Conservation (phyloP, 1,140 invertebrate species). For the Elymnias hypermnestra region DNA sequence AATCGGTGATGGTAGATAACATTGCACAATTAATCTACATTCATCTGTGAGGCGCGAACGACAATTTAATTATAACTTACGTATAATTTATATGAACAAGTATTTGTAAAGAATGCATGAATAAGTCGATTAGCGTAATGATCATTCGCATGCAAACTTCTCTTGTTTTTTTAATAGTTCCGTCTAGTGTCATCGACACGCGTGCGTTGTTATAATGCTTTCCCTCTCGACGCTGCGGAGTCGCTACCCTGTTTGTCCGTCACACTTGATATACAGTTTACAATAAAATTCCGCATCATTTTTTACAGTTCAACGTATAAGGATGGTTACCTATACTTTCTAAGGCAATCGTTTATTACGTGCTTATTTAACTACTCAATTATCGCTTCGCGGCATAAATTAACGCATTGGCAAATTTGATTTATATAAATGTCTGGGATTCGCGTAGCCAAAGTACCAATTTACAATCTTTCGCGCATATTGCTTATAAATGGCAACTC, state of each 20-base stretch:
- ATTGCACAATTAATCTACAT: background rate
- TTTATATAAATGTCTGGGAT: slow-evolving; percentile 22
- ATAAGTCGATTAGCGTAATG: background rate
- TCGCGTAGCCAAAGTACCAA: slow-evolving; percentile 29
- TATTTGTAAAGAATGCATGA: slow-evolving; percentile 8
- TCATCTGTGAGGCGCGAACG: too few species aligned
- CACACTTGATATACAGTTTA: slow-evolving; percentile 35
- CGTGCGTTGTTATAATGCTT: slow-evolving; percentile 55
- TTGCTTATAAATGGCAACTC: background rate
- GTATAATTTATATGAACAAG: slow-evolving; percentile 1
- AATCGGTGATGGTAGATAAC: slow-evolving; percentile 28
- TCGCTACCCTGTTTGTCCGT: slow-evolving; percentile 25
- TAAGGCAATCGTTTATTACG: slow-evolving; percentile 33
- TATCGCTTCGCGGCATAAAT: slow-evolving; percentile 31
- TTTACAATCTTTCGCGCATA: slow-evolving; percentile 1
- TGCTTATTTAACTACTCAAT: slow-evolving; percentile 29
- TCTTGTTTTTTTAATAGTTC: slow-evolving; percentile 41
- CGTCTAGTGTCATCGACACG: slow-evolving; percentile 55
- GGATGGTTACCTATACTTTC: slow-evolving; percentile 38
- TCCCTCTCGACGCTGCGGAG: slow-evolving; percentile 40
- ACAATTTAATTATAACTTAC: too few species aligned
- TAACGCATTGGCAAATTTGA: slow-evolving; percentile 33
- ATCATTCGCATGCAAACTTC: slow-evolving; percentile 42
- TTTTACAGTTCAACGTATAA: slow-evolving; percentile 10
- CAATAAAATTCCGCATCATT: slow-evolving; percentile 26